phyloP scores from a whole-genome alignment of 2,113 vertebrate genomes.

The Oncorhynchus mykiss region DNA sequence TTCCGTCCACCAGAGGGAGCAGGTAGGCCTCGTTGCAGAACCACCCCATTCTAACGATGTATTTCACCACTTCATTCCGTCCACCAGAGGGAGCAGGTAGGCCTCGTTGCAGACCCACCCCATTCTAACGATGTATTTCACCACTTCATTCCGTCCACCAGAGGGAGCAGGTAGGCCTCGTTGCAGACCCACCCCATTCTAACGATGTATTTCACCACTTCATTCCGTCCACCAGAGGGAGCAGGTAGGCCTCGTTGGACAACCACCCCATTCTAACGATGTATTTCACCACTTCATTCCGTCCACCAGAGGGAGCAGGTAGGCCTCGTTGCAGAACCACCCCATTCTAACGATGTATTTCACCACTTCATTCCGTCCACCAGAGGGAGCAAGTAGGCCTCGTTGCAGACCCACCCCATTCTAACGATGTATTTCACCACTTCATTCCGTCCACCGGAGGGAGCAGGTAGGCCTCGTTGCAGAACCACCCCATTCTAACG shows the following conservation, averaged over 20 bases:
- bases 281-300: too few species aligned
- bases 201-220: too few species aligned
- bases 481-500: constrained; percentile 12
- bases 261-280: constrained; percentile 4
- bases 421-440: too few species aligned
- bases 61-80: neutral
- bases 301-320: constrained; percentile 57
- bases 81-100: constrained; percentile 55
- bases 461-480: constrained; percentile 47
- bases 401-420: constrained; percentile 18
- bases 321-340: constrained; percentile 42
- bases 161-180: constrained; percentile 46
- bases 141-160: constrained; percentile 35
- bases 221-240: constrained; percentile 47
- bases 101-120: constrained; percentile 27
- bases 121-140: too few species aligned
- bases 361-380: constrained; percentile 25
- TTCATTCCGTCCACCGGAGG: constrained; percentile 39
- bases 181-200: constrained; percentile 15
- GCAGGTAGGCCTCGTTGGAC: constrained; percentile 43
- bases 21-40: constrained; percentile 48
- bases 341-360: too few species aligned
- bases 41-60: neutral
- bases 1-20: constrained; percentile 48
- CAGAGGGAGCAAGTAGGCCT: constrained; percentile 51